Base-by-base conservation (phyloP, 2,113 vertebrate genomes). In the Heliornis fulica region DNA sequence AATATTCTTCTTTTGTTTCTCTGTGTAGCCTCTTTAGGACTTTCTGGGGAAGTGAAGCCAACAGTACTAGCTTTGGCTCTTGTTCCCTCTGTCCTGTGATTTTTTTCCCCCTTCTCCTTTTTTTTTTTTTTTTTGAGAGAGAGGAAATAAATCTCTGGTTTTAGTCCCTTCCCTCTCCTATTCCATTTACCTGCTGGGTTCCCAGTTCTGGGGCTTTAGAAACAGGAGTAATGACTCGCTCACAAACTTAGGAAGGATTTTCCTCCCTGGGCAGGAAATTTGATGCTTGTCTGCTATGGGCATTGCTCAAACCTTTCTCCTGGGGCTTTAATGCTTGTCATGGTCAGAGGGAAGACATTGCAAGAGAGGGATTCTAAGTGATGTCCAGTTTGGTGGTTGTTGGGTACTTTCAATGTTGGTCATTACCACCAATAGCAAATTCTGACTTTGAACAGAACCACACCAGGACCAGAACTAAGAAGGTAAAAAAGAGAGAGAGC, bases 1-100 rank as follows among this genome's bases (percentile, higher is more conserved):
- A 93, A 76, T 91, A 87, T 87, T 87, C 84, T 85, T 84, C 80
- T 95, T 96, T 94, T 94, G 94, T 97, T 95, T 95, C 89, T 92
- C 59, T 72, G 50, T 5, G 17, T 51, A 89, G 81, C 51, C 92
- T 94, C 92, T 94, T 89, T 85, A 97, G 91, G 93, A 71, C 36
- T 95, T 89, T 81, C 57, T 74, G 63, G 56, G 65, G 79, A 94
- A 95, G 48, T 8, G 28, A 89, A 87, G 95, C 94, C 95, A 96
- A 79, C 11, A 89, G 68, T n/a, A 50, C 10, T 46, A 70, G 60
- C 15, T 87, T 80, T 78, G 92, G 76, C 59, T 95, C 59, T 14
- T 78, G 78, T 82, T 83, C 8, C 51, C 40, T 31, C 72, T 36
- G 17, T 82, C 69, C 92, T 94, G 74, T 76, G 46, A 29, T 85